Conservation (phyloP, 2,113 vertebrate species). For the Centropus unirufus region DNA sequence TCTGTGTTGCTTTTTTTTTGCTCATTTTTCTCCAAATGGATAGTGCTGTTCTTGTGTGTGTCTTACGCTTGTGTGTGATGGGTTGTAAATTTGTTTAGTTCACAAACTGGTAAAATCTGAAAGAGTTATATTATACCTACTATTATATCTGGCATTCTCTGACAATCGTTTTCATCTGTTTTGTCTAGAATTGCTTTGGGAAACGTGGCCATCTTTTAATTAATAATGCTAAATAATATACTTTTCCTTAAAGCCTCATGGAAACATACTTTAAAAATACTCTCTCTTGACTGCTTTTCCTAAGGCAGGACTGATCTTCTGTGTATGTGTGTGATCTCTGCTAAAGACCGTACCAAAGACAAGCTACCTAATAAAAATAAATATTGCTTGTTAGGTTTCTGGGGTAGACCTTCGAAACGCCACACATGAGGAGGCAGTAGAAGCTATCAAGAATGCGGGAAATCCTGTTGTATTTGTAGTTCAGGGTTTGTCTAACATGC, state of each 20-base stretch:
- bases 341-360: not conserved
- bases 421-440: slow-evolving; percentile 90
- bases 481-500: slow-evolving; percentile 87
- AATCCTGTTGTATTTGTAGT: slow-evolving; percentile 92
- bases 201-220: not conserved
- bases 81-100: not conserved
- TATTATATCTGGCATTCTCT: not conserved
- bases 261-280: not conserved
- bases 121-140: not conserved
- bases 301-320: not conserved
- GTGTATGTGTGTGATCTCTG: not conserved
- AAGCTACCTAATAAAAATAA: slow-evolving; percentile 1
- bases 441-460: slow-evolving; percentile 87
- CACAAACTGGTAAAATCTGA: not conserved
- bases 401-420: slow-evolving; percentile 88
- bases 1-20: not conserved
- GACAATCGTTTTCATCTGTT: not conserved
- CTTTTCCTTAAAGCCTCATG: not conserved
- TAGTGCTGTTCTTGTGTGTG: not conserved
- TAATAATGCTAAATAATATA: not conserved
- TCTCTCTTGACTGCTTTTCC: not conserved
- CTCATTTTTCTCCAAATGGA: not conserved
- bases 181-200: not conserved
- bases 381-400: slow-evolving; percentile 81
- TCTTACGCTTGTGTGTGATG: not conserved